These are phyloP conservation scores for Myathropa florea DNA, from an alignment of 2,888 invertebrate genomes.

Conservation along the genomic window DNA sequence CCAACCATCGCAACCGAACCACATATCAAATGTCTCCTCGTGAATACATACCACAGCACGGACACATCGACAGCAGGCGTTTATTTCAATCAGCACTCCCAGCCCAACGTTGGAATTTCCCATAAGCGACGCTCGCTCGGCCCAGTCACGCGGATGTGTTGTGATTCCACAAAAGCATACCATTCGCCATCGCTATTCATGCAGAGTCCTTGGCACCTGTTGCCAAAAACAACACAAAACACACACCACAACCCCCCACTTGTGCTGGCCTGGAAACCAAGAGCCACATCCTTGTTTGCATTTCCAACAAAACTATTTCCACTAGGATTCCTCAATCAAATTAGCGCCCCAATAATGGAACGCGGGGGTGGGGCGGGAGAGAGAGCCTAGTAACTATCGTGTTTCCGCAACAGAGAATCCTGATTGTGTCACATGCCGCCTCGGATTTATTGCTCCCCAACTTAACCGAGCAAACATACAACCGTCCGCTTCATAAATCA, in stretches of 20 bases:
- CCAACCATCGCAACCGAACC: neutral
- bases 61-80: neutral
- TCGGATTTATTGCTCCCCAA: constrained; percentile 26
- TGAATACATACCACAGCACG: neutral
- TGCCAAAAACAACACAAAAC: neutral
- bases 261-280: too few species aligned
- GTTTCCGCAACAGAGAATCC: constrained; percentile 18
- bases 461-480: constrained; percentile 8
- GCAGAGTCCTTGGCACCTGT: neutral
- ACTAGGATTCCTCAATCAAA: constrained; percentile 15
- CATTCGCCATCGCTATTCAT: too few species aligned
- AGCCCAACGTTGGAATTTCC: neutral
- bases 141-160: neutral
- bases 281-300: too few species aligned
- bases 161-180: neutral
- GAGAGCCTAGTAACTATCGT: constrained; percentile 1
- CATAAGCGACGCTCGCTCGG: too few species aligned
- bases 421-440: constrained; percentile 15
- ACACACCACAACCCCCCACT: neutral
- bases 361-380: neutral
- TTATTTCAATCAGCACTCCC: neutral
- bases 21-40: neutral
- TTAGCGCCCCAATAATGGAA: neutral
- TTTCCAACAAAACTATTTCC: neutral
- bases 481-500: constrained; percentile 18